Evolutionary conservation across 1,140 invertebrate genomes (phyloP).

Genomic region (Macrosteles quadrilineatus): DNA sequence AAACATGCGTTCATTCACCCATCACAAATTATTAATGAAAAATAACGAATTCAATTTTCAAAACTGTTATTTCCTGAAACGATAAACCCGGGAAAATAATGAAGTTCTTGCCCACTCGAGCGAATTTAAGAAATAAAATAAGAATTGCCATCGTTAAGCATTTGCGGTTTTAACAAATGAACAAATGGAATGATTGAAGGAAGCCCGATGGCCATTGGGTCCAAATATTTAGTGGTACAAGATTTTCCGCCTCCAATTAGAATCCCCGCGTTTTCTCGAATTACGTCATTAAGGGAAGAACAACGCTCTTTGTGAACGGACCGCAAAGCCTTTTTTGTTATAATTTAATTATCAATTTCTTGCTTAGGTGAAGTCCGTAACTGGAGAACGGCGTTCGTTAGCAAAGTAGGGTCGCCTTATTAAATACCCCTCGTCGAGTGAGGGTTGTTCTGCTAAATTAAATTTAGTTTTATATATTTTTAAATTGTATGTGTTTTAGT

Average conservation of each 20-base stretch:
- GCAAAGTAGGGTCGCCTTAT: too few relatives aligned
- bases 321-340: constrained; percentile 25
- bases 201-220: neutral
- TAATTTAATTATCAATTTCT: constrained; percentile 27
- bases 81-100: too few relatives aligned
- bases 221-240: neutral
- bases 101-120: too few relatives aligned
- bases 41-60: too few relatives aligned
- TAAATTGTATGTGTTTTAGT: too few relatives aligned
- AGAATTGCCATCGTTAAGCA: neutral
- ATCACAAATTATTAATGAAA: too few relatives aligned
- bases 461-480: too few relatives aligned
- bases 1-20: too few relatives aligned
- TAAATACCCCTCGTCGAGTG: too few relatives aligned
- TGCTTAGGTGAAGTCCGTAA: constrained; percentile 9
- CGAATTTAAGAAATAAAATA: neutral
- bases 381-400: constrained; percentile 5
- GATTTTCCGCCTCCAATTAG: neutral
- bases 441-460: too few relatives aligned
- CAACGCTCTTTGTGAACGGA: constrained; percentile 19
- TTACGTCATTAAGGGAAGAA: constrained; percentile 24
- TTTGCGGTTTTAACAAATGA: too few relatives aligned
- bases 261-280: constrained; percentile 9
- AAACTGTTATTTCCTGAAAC: too few relatives aligned
- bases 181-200: constrained; percentile 13